A percentile compares a stretch with the other conserved stretches of the same genome.
Conservation (phyloP, 2,113 vertebrate genomes). For the Megaleporinus macrocephalus region DNA sequence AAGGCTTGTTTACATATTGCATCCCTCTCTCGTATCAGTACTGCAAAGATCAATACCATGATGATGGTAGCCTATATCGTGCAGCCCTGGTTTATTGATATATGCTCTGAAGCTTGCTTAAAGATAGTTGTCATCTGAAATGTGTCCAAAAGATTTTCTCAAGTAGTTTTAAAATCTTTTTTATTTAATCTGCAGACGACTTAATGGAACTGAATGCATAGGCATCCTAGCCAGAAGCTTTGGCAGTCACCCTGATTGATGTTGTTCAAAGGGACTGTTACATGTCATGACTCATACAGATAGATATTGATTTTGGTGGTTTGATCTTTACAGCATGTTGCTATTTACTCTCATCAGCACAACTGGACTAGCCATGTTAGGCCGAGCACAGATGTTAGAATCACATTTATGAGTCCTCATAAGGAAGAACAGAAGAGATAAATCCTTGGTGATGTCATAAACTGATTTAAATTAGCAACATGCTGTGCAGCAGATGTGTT, state of each 20-base stretch:
- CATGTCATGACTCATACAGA: slow-evolving; percentile 68
- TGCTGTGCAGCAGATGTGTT: slow-evolving; percentile 23
- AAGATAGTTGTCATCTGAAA: neutral
- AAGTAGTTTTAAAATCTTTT: neutral
- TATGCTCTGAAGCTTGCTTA: no score
- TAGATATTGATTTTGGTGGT: slow-evolving; percentile 28
- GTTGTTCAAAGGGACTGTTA: slow-evolving; percentile 73
- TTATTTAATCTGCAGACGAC: neutral
- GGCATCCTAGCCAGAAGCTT: slow-evolving; percentile 59
- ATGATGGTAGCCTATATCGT: neutral
- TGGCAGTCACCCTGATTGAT: slow-evolving; percentile 77
- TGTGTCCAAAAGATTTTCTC: slow-evolving; percentile 1
- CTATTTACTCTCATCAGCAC: neutral
- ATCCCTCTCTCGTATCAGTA: neutral
- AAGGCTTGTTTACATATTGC: neutral
- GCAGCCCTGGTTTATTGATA: neutral
- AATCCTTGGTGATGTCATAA: no score
- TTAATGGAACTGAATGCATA: neutral
- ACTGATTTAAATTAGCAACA: slow-evolving; percentile 38
- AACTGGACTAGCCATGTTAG: neutral
- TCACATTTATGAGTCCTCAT: neutral
- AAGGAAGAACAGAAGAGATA: no score
- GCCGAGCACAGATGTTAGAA: neutral
- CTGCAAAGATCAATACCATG: neutral
- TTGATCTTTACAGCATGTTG: slow-evolving; percentile 40